Evolutionary conservation across 2,113 vertebrate genomes (phyloP), one percentile per base, ranked within the genome.

Genomic region (Strix uralensis): DNA sequence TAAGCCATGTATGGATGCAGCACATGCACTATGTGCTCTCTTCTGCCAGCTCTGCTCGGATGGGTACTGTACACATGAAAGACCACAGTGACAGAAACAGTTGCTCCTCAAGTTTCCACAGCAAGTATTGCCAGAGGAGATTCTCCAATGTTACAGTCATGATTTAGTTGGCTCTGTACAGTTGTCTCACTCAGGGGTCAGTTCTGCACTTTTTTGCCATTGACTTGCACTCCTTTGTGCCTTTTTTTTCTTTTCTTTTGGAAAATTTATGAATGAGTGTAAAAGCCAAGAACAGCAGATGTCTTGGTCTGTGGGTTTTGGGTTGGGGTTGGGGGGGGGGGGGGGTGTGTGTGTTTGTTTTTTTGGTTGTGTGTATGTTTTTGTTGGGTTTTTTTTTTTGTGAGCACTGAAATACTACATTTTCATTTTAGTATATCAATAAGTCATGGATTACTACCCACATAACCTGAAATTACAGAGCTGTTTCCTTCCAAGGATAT

Each of bases 81-180:
- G 80, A 74, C 69, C 44, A 62, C 0, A 0, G 49, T 94, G 92
- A 86, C 40, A 78, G 63, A 58, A 19, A 55, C 91, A 96, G 83
- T 23, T 81, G 91, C 54, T 92, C 59, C 94, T 94, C 72, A 55
- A 62, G 38, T 91, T 93, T 78, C 91, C 73, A 70, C 30, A 80
- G 38, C 13, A 57, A 47, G 19, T n/a, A 70, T 70, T 90, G 38
- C 46, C 80, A 92, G 38, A 84, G 52, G 38, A 74, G 38, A 62
- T 74, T 92, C 69, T 36, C 65, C 72, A 94, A 0, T 10, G 21
- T 67, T 86, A 88, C 59, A 66, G 80, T 58, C 61, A 42, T 36
- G 42, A 94, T 89, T 77, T 84, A 81, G 62, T 55, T 67, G 63
- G 22, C 71, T 88, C 42, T 70, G 46, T n/a, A 78, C 69, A 78